These are phyloP conservation scores for Amphipoea oculea DNA, from an alignment of 2,888 invertebrate species.

Conservation along the genomic window DNA sequence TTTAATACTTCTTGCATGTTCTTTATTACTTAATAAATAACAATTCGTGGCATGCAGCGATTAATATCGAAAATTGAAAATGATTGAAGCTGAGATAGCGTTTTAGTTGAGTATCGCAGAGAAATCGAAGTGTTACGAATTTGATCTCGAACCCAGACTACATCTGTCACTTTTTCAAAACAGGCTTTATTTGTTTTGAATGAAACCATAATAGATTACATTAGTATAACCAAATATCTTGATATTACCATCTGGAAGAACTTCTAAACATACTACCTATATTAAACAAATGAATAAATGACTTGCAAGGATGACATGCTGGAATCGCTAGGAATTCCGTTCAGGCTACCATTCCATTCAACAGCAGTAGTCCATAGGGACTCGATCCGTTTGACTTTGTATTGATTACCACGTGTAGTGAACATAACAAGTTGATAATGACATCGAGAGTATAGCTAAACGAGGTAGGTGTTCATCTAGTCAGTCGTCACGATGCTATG, in stretches of 20 bases:
- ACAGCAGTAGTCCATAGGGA: neutral
- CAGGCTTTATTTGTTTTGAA: neutral
- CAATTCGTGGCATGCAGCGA: slow-evolving; percentile 26
- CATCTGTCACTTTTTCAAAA: neutral
- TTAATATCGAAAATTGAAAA: slow-evolving; percentile 29
- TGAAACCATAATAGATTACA: neutral
- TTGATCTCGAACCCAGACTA: neutral
- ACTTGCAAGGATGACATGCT: neutral
- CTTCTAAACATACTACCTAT: neutral
- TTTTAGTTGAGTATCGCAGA: slow-evolving; percentile 10
- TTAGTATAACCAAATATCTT: neutral
- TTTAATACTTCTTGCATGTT: slow-evolving; percentile 29
- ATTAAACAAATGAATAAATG: neutral
- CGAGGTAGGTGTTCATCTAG: neutral
- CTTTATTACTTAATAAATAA: slow-evolving; percentile 13
- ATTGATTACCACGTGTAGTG: neutral
- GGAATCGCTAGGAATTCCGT: neutral
- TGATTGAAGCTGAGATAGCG: slow-evolving; percentile 9
- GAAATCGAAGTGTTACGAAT: slow-evolving; percentile 28
- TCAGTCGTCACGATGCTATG: neutral
- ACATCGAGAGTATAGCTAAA: slow-evolving; percentile 3
- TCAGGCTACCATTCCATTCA: neutral
- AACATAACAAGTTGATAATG: slow-evolving; percentile 4
- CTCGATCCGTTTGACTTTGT: neutral
- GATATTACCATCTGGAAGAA: neutral